phyloP scores from a whole-genome alignment of 2,113 vertebrate species.

The Zingel zingel region DNA sequence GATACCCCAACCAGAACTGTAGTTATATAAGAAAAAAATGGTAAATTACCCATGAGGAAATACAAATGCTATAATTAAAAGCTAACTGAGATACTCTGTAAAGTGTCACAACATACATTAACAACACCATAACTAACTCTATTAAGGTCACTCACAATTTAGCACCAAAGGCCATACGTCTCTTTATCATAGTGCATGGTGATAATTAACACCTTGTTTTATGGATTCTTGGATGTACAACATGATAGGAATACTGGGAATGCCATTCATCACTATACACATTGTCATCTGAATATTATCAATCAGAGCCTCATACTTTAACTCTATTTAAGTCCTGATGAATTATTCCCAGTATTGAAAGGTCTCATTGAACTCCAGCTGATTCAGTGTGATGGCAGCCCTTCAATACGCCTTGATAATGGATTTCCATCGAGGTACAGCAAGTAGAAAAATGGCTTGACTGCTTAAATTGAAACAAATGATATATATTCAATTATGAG shows the following conservation, averaged over 20 bases:
- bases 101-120: neutral
- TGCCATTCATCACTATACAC: conserved; percentile 2
- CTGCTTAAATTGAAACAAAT: conserved; percentile 59
- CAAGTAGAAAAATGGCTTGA: conserved; percentile 32
- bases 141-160: conserved; percentile 7
- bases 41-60: neutral
- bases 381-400: conserved; percentile 55
- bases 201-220: conserved; percentile 16
- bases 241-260: conserved; percentile 4
- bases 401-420: conserved; percentile 36
- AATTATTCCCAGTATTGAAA: conserved; percentile 44
- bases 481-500: conserved; percentile 67
- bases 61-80: neutral
- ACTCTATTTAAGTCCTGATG: conserved; percentile 33
- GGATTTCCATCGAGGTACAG: conserved; percentile 49
- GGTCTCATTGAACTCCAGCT: conserved; percentile 56
- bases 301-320: conserved; percentile 16
- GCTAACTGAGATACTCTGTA: neutral
- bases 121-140: neutral
- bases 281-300: conserved; percentile 6
- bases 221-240: conserved; percentile 7
- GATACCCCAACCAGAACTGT: neutral
- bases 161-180: conserved; percentile 1
- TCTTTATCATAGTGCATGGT: neutral
- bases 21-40: neutral